Evolutionary conservation across 1,140 invertebrate genomes (phyloP).

Genomic region (Apis dorsata): DNA sequence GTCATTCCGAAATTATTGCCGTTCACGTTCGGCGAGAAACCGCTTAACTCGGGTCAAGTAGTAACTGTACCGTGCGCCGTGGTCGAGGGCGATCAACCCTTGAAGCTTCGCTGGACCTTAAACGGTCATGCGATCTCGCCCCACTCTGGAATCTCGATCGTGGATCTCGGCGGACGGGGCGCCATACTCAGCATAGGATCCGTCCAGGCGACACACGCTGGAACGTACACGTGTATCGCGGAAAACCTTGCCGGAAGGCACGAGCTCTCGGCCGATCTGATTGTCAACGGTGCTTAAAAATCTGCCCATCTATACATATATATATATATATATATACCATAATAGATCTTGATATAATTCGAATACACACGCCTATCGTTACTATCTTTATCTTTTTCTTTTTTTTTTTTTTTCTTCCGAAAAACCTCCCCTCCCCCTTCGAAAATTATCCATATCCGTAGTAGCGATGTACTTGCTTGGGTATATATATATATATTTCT

Average conservation of each 20-base stretch:
- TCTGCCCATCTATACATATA: conserved; percentile 2
- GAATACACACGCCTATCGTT: conserved; percentile 7
- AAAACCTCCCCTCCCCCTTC: not conserved
- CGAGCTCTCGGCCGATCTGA: conserved; percentile 83
- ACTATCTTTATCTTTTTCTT: conserved; percentile 80
- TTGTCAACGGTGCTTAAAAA: conserved; percentile 85
- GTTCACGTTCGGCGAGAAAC: conserved; percentile 82
- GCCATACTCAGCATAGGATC: conserved; percentile 87
- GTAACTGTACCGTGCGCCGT: conserved; percentile 80
- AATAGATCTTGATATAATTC: not conserved
- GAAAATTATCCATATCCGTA: not conserved
- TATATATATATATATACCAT: not conserved
- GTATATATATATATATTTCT: not conserved
- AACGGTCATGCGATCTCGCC: conserved; percentile 83
- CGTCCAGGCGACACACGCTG: conserved; percentile 85
- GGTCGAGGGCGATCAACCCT: conserved; percentile 81
- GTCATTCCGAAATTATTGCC: conserved; percentile 83
- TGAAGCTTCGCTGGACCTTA: conserved; percentile 83
- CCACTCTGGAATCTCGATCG: conserved; percentile 82
- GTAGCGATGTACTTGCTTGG: conserved; percentile 20
- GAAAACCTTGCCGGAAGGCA: conserved; percentile 86
- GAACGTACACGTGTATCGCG: conserved; percentile 90
- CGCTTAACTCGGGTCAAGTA: conserved; percentile 80
- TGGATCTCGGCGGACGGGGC: conserved; percentile 85
- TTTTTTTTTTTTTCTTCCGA: conserved; percentile 62